Evolutionary conservation across 2,113 vertebrate genomes (phyloP), one percentile per base, ranked within the genome.

Genomic region (Campylomormyrus tamandua): DNA sequence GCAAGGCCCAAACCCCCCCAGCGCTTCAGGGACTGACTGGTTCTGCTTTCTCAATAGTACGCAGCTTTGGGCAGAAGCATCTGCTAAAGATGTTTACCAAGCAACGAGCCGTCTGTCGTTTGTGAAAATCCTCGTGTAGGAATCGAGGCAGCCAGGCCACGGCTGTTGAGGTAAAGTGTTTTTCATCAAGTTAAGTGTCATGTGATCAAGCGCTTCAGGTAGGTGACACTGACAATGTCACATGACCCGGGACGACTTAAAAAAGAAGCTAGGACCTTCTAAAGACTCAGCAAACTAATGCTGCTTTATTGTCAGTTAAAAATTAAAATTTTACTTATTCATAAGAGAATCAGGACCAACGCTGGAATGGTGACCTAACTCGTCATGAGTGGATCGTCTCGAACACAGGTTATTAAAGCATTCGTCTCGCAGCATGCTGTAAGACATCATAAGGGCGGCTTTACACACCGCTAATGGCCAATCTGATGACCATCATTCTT

Each of bases 251-350:
- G 66, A 35, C 0, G 3, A 74, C n/a, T 74, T 13, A 13, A 35
- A 74, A 70, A 74, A 74, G 13, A n/a, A n/a, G 48, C 19, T 15
- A 11, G 24, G 17, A 52, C 46, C 1, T 19, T 39, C 11, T 87
- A n/a, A 8, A 83, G 45, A 11, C 19, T 8, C 15, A 35, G 15
- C 15, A 50, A 56, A 31, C 13, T 56, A 27, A 52, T 27, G 49
- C 8, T 87, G 31, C 50, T 15, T 39, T 45, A 88, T 21, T 88
- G 21, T 45, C 52, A 88, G 21, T 62, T 0, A 62, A 66, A 88
- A 42, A 88, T 88, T 88, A 66, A 66, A 66, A 46, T 88, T 88
- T 88, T 88, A 88, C 87, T 88, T 62, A 88, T 66, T 88, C 56
- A 88, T 88, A 66, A 45, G 56, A 35, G 7, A 62, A 88, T 88